Conservation (phyloP, 2,113 vertebrate species). For the Piaya cayana region DNA sequence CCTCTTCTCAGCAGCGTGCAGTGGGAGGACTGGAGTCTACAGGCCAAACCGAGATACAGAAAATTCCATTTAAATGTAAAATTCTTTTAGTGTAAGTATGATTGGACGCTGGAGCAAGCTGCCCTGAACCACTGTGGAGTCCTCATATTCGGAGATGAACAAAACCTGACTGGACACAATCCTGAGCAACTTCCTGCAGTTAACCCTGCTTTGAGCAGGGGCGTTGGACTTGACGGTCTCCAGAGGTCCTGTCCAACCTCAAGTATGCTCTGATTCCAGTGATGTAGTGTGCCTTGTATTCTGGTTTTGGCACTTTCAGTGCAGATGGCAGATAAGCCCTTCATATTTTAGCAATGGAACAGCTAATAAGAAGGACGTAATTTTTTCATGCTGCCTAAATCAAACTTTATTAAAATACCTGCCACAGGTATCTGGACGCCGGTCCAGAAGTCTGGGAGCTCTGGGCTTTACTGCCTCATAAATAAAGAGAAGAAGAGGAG, state of each 20-base stretch:
- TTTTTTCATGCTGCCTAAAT: not conserved
- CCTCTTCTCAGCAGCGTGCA: not conserved
- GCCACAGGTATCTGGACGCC: not conserved
- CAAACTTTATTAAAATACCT: not conserved
- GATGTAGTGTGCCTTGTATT: not conserved
- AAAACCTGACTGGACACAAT: not conserved
- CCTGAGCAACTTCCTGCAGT: not conserved
- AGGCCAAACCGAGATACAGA: not conserved
- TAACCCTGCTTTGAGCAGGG: not conserved
- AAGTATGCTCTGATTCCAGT: not conserved
- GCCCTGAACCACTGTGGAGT: not conserved
- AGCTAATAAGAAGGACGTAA: not conserved
- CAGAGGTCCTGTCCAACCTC: not conserved
- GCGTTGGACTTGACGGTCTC: not conserved
- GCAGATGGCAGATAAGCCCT: not conserved
- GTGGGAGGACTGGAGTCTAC: not conserved
- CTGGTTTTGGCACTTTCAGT: not conserved
- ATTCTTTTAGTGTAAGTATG: not conserved
- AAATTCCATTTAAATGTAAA: not conserved
- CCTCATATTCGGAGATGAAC: not conserved
- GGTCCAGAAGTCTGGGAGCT: not conserved
- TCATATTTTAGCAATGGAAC: not conserved
- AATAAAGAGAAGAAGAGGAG: not conserved
- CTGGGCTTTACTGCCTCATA: not conserved
- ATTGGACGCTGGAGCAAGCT: not conserved